Percentiles rank a stretch among this genome's conserved stretches.
Evolutionary conservation across 1,140 invertebrate genomes (phyloP).

Genomic region (Drosophila bocqueti): DNA sequence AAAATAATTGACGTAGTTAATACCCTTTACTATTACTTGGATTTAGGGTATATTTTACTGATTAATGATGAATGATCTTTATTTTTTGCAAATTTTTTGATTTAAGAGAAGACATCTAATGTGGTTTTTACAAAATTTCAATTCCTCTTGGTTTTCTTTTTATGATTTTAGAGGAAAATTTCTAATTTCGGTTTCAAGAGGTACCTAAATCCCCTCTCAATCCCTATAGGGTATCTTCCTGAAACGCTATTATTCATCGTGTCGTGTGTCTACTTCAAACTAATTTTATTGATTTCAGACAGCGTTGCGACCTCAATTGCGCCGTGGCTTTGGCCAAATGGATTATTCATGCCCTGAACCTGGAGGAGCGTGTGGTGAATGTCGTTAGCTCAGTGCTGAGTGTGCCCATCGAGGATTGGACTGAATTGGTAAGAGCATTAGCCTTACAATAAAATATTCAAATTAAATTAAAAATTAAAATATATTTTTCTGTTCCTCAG

Average conservation of each 20-base stretch:
- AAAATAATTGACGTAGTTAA: slow-evolving; percentile 11
- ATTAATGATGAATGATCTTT: too few relatives aligned
- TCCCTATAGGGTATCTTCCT: slow-evolving; percentile 4
- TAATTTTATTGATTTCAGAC: slow-evolving; percentile 58
- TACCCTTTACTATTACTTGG: neutral
- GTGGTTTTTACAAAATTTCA: neutral
- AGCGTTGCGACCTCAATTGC: slow-evolving; percentile 78
- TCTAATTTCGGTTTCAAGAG: too few relatives aligned
- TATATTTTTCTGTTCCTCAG: slow-evolving; percentile 27
- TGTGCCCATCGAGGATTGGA: slow-evolving; percentile 79
- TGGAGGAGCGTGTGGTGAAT: slow-evolving; percentile 79
- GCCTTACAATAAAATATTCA: neutral
- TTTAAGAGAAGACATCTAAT: neutral
- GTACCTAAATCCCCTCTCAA: neutral
- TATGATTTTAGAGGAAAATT: neutral
- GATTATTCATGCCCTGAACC: slow-evolving; percentile 72
- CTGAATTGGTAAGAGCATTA: slow-evolving; percentile 59
- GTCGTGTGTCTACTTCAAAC: neutral
- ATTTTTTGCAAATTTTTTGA: too few relatives aligned
- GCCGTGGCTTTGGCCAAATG: slow-evolving; percentile 72
- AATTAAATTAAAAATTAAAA: slow-evolving; percentile 6
- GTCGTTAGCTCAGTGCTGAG: slow-evolving; percentile 69
- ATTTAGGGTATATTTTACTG: too few relatives aligned
- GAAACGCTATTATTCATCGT: neutral
- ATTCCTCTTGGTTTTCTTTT: too few relatives aligned